Base-by-base conservation (phyloP, 2,888 invertebrate species). In the Drosophila nigritarsus region DNA sequence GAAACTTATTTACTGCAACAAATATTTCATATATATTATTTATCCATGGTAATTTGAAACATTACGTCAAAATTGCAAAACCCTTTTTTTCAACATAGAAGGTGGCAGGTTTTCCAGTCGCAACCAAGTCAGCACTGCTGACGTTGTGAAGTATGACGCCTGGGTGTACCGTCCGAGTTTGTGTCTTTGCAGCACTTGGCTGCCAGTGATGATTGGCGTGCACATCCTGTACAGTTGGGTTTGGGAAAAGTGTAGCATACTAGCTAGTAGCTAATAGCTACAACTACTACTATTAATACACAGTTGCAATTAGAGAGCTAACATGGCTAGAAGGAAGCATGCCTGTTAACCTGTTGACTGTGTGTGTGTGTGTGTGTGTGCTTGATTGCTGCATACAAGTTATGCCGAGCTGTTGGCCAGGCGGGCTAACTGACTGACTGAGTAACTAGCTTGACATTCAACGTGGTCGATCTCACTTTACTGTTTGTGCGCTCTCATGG, bases 311-410 rank as follows among this genome's bases (percentile, higher is more conserved):
- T 75, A 71, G 58, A 78, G 64, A 64, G 63, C 76, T 70, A 55
- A 56, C 49, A 60, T 48, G 65, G 58, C 18, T 42, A 49, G 49
- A 72, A 82, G 82, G 83, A 79, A 83, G 67, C 76, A 86, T 55
- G 84, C 68, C 68, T 79, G 84, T 83, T 85, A 84, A 84, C 87
- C 75, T 75, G 79, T 83, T 67, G 77, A 65, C 4, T 15, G 11
- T 4, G 40, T n/a, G n/a, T 24, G 24, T 24, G 24, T n/a, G 38
- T n/a, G 68, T 73, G 67, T 64, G 65, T 64, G 58, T 79, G 66
- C 38, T 42, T 63, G 79, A 48, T 34, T 18, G 42, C 27, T 38
- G 64, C 55, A 38, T 67, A 75, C 61, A 18, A 30, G 54, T 20
- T 49, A 13, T 27, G 27, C 27, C 20, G 40, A 20, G 42, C 42